Conservation (phyloP, 2,113 vertebrate species). For the Ornithorhynchus anatinus region DNA sequence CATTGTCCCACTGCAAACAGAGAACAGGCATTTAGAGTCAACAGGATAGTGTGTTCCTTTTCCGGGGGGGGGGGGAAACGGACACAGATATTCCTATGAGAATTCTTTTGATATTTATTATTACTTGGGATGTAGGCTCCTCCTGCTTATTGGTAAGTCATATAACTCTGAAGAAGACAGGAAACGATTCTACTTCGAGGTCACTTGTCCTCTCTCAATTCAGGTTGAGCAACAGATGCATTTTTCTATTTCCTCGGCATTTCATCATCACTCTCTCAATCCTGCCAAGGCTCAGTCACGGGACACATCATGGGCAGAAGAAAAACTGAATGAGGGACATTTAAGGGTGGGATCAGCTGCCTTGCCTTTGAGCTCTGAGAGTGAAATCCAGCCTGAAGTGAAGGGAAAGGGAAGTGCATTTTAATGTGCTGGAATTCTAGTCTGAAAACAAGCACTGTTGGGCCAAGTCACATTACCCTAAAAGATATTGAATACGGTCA, state of each 20-base stretch:
- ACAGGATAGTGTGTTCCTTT: neutral
- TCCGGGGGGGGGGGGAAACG: too few relatives aligned
- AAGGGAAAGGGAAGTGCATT: neutral
- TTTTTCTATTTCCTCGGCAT: neutral
- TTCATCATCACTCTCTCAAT: neutral
- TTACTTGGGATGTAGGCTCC: neutral
- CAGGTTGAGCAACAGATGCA: neutral
- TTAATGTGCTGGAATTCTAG: neutral
- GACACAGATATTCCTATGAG: neutral
- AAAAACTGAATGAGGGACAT: neutral
- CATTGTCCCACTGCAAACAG: neutral
- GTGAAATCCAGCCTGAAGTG: neutral
- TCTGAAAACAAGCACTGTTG: neutral
- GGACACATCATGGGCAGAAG: neutral
- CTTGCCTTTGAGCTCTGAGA: neutral
- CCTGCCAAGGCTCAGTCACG: neutral
- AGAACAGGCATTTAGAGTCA: neutral
- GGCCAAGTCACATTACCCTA: neutral
- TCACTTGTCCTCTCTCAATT: neutral
- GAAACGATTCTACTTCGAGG: too few relatives aligned
- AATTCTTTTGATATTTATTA: neutral
- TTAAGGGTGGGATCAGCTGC: accelerated
- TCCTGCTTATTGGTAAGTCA: neutral
- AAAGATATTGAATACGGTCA: neutral
- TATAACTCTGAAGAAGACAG: neutral